phyloP scores from a whole-genome alignment of 2,113 vertebrate genomes.

The Harpagus bidentatus region DNA sequence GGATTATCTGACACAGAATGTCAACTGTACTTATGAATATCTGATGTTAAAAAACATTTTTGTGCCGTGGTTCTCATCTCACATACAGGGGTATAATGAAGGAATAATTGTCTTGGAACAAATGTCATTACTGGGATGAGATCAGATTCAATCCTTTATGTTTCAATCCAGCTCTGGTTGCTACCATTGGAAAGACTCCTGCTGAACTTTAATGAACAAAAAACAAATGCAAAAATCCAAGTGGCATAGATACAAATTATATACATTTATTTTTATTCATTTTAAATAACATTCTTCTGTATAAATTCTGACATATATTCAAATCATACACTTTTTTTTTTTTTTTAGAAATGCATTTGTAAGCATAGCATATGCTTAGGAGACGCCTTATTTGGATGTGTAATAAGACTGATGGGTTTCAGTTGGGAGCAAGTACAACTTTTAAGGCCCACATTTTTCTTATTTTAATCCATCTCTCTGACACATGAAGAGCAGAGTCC shows the following conservation, averaged over 20 bases:
- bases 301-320: conserved; percentile 84
- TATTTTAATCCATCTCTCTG: conserved; percentile 44
- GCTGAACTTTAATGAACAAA: neutral
- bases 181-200: neutral
- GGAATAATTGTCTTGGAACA: conserved; percentile 19
- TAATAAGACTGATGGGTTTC: conserved; percentile 55
- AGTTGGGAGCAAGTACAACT: conserved; percentile 61
- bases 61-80: neutral
- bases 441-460: conserved; percentile 63
- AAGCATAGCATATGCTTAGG: conserved; percentile 59
- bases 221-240: conserved; percentile 61
- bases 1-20: neutral
- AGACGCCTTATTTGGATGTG: conserved; percentile 41
- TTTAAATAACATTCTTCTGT: conserved; percentile 84
- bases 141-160: neutral
- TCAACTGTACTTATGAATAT: neutral
- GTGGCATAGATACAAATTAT: conserved; percentile 79
- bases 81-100: neutral
- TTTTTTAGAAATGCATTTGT: conserved; percentile 75
- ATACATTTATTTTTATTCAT: conserved; percentile 82
- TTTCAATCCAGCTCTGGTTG: neutral
- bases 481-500: conserved; percentile 36
- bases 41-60: neutral
- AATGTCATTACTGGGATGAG: neutral
- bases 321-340: conserved; percentile 74